Conservation (phyloP, 2,113 vertebrate species). For the Garra rufa region DNA sequence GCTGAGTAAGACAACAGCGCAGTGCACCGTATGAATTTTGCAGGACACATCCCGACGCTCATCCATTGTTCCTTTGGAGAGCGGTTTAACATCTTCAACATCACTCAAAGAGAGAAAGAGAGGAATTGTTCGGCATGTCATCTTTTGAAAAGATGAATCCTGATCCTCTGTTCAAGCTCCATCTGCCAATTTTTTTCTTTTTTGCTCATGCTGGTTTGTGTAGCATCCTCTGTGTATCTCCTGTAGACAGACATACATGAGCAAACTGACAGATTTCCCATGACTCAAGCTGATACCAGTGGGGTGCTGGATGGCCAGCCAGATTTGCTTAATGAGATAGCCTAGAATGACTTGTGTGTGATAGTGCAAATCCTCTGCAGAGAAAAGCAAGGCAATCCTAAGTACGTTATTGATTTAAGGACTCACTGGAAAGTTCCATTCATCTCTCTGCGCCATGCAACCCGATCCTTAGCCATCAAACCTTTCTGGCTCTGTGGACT, state of each 20-base stretch:
- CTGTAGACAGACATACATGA: conserved; percentile 6
- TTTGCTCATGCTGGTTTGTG: not conserved
- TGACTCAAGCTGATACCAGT: not conserved
- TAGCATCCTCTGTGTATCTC: not conserved
- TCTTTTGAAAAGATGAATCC: conserved; percentile 46
- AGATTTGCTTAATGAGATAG: conserved; percentile 52
- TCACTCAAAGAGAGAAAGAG: not conserved
- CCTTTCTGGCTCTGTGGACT: conserved; percentile 4
- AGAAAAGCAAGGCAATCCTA: conserved; percentile 41
- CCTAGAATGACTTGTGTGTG: conserved; percentile 16
- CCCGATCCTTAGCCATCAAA: conserved; percentile 29
- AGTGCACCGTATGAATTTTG: conserved; percentile 60
- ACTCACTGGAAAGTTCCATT: conserved; percentile 50
- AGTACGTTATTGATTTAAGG: conserved; percentile 52
- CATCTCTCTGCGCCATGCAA: conserved; percentile 42
- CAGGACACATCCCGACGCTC: conserved; percentile 31
- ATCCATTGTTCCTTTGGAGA: conserved; percentile 10
- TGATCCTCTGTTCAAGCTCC: conserved; percentile 20
- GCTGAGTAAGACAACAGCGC: conserved; percentile 58
- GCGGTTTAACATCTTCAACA: conserved; percentile 27
- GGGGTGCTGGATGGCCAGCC: not conserved
- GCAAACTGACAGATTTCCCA: not conserved
- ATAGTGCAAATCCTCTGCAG: conserved; percentile 35
- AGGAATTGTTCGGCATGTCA: conserved; percentile 18
- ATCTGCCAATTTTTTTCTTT: conserved; percentile 21